phyloP scores from a whole-genome alignment of 1,140 invertebrate genomes.

The Sesamia nonagrioides region DNA sequence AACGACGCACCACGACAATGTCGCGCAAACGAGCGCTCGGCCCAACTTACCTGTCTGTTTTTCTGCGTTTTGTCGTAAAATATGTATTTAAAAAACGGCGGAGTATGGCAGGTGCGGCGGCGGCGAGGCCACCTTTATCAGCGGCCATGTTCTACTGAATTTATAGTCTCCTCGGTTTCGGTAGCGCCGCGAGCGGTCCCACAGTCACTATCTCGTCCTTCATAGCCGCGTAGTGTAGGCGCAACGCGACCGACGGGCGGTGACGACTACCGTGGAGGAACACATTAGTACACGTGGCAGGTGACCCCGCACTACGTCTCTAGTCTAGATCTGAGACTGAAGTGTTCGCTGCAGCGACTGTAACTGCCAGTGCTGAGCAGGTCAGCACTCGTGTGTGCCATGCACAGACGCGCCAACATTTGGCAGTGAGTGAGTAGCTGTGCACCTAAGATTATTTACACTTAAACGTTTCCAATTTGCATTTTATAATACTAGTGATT shows the following conservation, averaged over 20 bases:
- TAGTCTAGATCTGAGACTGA: neutral
- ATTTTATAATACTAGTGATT: slow-evolving; percentile 27
- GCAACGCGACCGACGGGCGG: slow-evolving; percentile 33
- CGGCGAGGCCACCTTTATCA: slow-evolving; percentile 69
- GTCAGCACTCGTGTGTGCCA: neutral
- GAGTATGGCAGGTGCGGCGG: slow-evolving; percentile 70
- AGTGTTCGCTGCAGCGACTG: neutral
- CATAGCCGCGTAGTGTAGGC: slow-evolving; percentile 9
- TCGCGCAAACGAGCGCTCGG: slow-evolving; percentile 42
- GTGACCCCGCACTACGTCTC: slow-evolving; percentile 8
- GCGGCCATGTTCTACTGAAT: slow-evolving; percentile 64
- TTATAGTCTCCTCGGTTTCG: slow-evolving; percentile 68
- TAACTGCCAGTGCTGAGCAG: neutral
- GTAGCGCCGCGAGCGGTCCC: slow-evolving; percentile 68
- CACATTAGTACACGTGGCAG: neutral
- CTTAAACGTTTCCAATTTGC: neutral
- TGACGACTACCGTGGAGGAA: neutral
- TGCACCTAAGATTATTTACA: neutral
- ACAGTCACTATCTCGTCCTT: slow-evolving; percentile 36
- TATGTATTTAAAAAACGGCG: slow-evolving; percentile 68
- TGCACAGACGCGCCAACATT: neutral
- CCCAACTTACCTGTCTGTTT: slow-evolving; percentile 62
- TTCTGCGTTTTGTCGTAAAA: slow-evolving; percentile 73
- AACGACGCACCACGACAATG: slow-evolving; percentile 53
- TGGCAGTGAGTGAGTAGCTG: no score